Base-by-base conservation (phyloP, 2,797 vertebrate genomes). In the Sebastiscus tertius region DNA sequence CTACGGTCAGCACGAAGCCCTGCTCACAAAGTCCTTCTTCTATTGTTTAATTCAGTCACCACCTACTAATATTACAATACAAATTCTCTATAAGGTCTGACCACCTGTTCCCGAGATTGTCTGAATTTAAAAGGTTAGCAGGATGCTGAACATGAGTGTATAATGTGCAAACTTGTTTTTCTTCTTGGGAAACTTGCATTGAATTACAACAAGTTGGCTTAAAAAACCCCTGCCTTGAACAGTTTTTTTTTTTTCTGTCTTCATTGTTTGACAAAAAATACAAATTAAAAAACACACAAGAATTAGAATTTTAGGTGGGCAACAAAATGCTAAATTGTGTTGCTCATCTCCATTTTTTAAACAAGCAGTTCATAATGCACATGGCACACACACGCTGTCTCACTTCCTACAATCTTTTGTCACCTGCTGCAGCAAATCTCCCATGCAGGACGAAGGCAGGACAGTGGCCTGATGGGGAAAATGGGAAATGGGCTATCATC, bases 401-500 rank as follows among this genome's bases (percentile, higher is more conserved):
- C 70, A 80, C 89, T 93, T 94, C 94, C 93, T 88, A 68, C 87
- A 52, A 75, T 93, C 91, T 94, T 93, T 94, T 93, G 85, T 94
- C 93, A 92, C 87, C 91, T 90, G 82, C 89, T 82, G 80, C 87
- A 70, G 56, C 84, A 84, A 83, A 86, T 81, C 72, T 80, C 88
- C 86, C 74, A 72, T 80, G 90, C 83, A 76, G 85, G 86, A 84
- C 58, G 36, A 85, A 64, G 76, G 87, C 84, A 67, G 58, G 76
- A 82, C 89, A 77, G 84, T 82, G 85, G 91, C 89, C 93, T 90
- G 86, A 95, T 95, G 93, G 95, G 95, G 95, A 95, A 96, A 94
- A 92, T 90, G 87, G 94, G 94, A 94, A 94, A 91, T 86, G 86
- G 83, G 84, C 89, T 95, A 91, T 96, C 95, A 94, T 94, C 95